Evolutionary conservation across 2,113 vertebrate species (phyloP), one percentile per base, ranked within the genome.

Genomic region (Triplophysa siluroides): DNA sequence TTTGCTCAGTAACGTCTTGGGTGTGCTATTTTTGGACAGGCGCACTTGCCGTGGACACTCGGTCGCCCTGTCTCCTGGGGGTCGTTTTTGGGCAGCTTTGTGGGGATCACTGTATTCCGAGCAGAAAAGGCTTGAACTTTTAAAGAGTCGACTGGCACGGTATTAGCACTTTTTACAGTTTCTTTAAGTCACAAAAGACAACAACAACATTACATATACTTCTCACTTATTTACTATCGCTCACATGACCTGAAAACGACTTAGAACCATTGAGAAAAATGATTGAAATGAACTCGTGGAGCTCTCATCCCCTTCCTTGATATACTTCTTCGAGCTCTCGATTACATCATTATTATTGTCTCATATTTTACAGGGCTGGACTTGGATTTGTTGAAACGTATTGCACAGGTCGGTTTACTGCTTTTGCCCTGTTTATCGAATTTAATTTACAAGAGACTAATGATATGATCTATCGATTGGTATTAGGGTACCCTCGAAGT

Each of bases 41-140:
- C 94, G 95, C 97, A n/a, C n/a, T n/a, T 83, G 97, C 98, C 45
- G 95, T 98, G 82, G 98, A 99, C 87, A n/a, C n/a, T n/a, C n/a
- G n/a, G n/a, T n/a, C n/a, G n/a, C n/a, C n/a, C n/a, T n/a, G n/a
- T n/a, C n/a, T n/a, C n/a, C n/a, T n/a, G n/a, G 95, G 93, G 80
- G 88, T 97, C 24, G n/a, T n/a, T n/a, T n/a, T n/a, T n/a, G 98
- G 98, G 67, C 97, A 99, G 85, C 87, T 99, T 74, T 98, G 94
- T 70, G 98, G 98, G 98, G 97, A 76, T 95, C 96, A 38, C 92
- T 99, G 78, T n/a, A n/a, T n/a, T n/a, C n/a, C 95, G 97, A 86
- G 98, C 99, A 71, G 98, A 99, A n/a, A 80, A 92, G 98, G 70
- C 90, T 93, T 76, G 91, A 94, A 60, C 81, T 95, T 78, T 91